These are phyloP conservation scores for Staurois parvus DNA, from an alignment of 2,797 vertebrate genomes.

Conservation along the genomic window DNA sequence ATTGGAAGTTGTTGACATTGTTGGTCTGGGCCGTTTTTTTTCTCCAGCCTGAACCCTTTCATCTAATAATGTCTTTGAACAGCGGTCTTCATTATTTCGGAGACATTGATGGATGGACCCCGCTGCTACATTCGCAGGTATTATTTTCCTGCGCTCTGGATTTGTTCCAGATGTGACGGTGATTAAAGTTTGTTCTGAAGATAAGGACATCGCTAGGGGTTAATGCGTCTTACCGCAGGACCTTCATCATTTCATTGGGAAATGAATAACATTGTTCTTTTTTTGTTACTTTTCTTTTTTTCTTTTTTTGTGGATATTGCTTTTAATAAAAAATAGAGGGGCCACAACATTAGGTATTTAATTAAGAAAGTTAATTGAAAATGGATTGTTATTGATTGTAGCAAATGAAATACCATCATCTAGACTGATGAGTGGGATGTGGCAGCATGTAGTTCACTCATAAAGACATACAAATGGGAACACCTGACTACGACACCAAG, in stretches of 20 bases:
- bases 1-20: not conserved
- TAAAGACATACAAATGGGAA: too few relatives aligned
- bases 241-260: slow-evolving; percentile 26
- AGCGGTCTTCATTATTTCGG: slow-evolving; percentile 3
- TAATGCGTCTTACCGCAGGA: slow-evolving; percentile 20
- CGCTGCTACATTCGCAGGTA: not conserved
- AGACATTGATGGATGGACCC: slow-evolving; percentile 25
- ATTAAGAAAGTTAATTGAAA: too few relatives aligned
- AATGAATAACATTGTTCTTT: not conserved
- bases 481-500: too few relatives aligned
- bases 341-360: not conserved
- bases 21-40: not conserved
- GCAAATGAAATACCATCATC: too few relatives aligned
- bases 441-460: too few relatives aligned
- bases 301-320: not conserved
- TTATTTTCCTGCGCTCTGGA: not conserved
- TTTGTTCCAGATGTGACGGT: slow-evolving; percentile 22
- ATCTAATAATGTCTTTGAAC: slow-evolving; percentile 15
- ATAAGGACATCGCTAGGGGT: not conserved
- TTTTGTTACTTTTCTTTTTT: not conserved
- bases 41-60: slow-evolving; percentile 4
- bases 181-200: not conserved
- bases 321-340: not conserved
- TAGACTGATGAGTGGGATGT: too few relatives aligned
- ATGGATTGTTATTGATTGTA: too few relatives aligned